Base-by-base conservation (phyloP, 2,113 vertebrate species). In the Carassius gibelio region DNA sequence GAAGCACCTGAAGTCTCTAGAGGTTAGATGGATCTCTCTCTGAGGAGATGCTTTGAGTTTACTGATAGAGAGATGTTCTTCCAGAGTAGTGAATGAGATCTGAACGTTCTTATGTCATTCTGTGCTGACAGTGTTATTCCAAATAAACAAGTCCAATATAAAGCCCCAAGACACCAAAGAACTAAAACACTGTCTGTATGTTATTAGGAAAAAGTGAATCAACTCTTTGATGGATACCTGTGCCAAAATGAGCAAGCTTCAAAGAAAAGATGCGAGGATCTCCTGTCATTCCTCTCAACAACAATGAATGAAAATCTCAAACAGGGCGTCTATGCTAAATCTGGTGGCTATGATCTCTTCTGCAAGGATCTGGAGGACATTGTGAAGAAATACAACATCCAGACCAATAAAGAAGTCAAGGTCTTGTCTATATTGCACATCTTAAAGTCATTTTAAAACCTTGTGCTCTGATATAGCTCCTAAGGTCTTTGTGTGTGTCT, bases 261-360 rank as follows among this genome's bases (percentile, higher is more conserved):
- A 55, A 77, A 34, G 50, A 55, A 52, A 55, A 77, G 17, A 57
- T 77, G 75, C 52, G 75, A 77, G 48, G 48, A 55, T 55, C n/a
- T 77, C 21, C 75, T 77, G 45, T 77, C 75, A 19, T 55, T n/a
- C 48, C 50, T 77, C 4, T 57, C 48, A 14, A 23, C 19, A 77
- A 8, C 50, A 19, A 55, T 34, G 75, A 55, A 5, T 2, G 50
- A 77, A 34, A 77, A 55, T 0, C 45, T 77, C n/a, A 77, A 55
- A 45, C 5, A 77, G 11, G 75, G 75, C 4, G 0, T 30, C 50
- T 77, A 34, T 55, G 45, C 75, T 42, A 57, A 77, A 34, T 45
- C 75, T 77, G 75, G 75, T 26, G 75, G 75, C 14, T 78, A 78
- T 59, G 26, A 55, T 78, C 50, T 59, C 14, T 78, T 21, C 55